Evolutionary conservation across 2,888 invertebrate species (phyloP).

Genomic region (Nipponacmea schrenckii): DNA sequence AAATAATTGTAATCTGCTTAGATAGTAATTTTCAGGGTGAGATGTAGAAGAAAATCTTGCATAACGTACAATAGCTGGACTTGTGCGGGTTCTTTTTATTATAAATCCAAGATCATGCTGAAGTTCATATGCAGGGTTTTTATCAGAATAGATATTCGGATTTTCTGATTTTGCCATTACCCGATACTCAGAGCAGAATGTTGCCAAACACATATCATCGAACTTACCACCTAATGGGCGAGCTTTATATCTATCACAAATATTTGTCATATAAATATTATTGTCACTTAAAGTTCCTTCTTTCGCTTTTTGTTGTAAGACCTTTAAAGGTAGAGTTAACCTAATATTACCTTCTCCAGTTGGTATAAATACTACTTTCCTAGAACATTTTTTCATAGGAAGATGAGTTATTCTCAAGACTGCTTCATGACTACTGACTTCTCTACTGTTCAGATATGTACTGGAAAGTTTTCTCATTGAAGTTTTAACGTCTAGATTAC

Average conservation of each 20-base stretch:
- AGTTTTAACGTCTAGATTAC: conserved; percentile 19
- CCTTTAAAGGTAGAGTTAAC: not conserved
- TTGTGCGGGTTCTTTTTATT: not conserved
- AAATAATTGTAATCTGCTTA: conserved; percentile 2
- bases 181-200: conserved; percentile 18
- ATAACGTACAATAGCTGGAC: not conserved
- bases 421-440: conserved; percentile 29
- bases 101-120: conserved; percentile 4
- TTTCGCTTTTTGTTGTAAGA: not conserved
- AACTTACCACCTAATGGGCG: not conserved
- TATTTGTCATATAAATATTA: conserved; percentile 13
- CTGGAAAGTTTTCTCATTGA: conserved; percentile 23
- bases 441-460: conserved; percentile 27
- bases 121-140: conserved; percentile 11
- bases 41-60: not conserved
- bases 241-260: conserved; percentile 10
- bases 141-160: not conserved
- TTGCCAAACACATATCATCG: conserved; percentile 12
- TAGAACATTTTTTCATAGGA: conserved; percentile 23
- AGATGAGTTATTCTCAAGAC: conserved; percentile 25
- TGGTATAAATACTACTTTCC: conserved; percentile 28
- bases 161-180: conserved; percentile 5
- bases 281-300: conserved; percentile 5
- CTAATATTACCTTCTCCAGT: conserved; percentile 19
- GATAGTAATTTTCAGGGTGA: conserved; percentile 4